Base-by-base conservation (phyloP, 1,140 invertebrate genomes). In the Drosophila obscura region DNA sequence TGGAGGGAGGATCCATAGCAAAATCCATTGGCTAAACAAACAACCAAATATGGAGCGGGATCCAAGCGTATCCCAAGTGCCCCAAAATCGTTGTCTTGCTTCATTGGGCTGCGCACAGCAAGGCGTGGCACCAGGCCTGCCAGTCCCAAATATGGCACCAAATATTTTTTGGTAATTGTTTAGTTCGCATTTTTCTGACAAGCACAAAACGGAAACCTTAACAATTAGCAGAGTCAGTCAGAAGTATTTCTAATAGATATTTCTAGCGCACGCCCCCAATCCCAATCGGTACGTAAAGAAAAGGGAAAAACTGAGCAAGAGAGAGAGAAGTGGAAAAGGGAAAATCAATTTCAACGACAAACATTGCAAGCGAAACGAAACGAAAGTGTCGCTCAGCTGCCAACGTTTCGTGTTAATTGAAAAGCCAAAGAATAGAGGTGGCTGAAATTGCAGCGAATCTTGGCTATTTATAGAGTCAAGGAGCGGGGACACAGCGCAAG, bases 151-250 rank as follows among this genome's bases (percentile, higher is more conserved):
- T 83, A 87, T 80, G 83, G 79, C 52, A 45, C 26, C 55, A 80
- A 77, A 73, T 71, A 76, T 84, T 39, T 22, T 22, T 89, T 64
- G 80, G 80, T 89, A 88, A 89, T 88, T 87, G 61, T 55, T 88
- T 87, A 50, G 48, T 71, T 71, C 50, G 39, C 45, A 11, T 56
- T 45, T 22, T 56, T 39, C 19, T 62, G 26, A n/a, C 16, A 57
- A 16, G 39, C 46, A 35, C 58, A 45, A 49, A 80, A 73, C 83
- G 83, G 83, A 87, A 88, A 71, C 67, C 79, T 69, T 77, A 77
- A 79, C 76, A 83, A 83, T 88, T 88, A 88, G 64, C 63, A 39
- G 28, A 41, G 19, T 19, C 19, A 19, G 19, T 19, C 19, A 64
- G 61, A 50, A 13, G 26, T 49, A 45, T 57, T 24, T 69, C 28